Evolutionary conservation across 2,888 invertebrate species (phyloP).

Genomic region (Allolobophora icterica): DNA sequence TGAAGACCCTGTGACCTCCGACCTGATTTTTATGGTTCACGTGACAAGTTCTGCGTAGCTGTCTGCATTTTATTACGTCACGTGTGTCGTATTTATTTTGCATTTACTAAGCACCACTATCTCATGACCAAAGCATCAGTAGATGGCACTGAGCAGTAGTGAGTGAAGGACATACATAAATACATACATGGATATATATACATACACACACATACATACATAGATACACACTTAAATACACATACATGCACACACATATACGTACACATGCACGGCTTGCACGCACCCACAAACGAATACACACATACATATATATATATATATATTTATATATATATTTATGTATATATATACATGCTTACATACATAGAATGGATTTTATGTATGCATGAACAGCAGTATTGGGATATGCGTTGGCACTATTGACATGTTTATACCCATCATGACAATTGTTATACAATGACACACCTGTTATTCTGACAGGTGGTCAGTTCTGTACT

Average conservation of each 20-base stretch:
- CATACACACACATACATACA: neutral
- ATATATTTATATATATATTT: neutral
- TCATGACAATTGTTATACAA: neutral
- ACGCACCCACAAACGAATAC: neutral
- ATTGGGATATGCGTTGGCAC: no score
- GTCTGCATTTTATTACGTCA: neutral
- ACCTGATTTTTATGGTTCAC: neutral
- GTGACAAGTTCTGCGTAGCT: neutral
- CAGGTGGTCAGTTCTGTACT: neutral
- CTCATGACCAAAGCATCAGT: no score
- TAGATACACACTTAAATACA: neutral
- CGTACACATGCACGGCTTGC: neutral
- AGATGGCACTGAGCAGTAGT: no score
- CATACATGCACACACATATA: neutral
- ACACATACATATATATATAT: neutral
- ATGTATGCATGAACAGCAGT: neutral
- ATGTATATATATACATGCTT: neutral
- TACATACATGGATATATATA: neutral
- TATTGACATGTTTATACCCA: neutral
- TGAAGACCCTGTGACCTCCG: neutral
- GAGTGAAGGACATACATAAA: neutral
- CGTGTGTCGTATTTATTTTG: no score
- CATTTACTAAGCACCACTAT: no score
- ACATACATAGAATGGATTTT: neutral
- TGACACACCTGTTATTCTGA: neutral